A percentile compares a stretch with the other conserved stretches of the same genome.
Conservation (phyloP, 2,888 invertebrate genomes). For the Cynaeus angustus region DNA sequence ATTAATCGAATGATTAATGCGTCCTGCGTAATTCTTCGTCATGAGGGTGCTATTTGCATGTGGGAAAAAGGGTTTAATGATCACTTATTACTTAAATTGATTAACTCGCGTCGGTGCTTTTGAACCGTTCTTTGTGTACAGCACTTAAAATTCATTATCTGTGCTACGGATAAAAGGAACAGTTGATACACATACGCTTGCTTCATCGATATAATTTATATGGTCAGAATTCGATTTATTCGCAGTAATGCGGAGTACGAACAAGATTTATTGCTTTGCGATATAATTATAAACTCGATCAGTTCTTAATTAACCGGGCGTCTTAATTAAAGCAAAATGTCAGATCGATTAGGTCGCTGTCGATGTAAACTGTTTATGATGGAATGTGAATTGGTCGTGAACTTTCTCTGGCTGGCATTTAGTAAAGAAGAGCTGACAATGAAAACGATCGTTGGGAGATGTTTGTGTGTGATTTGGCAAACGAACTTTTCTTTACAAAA, state of each 20-base stretch:
- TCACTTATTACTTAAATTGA: conserved; percentile 22
- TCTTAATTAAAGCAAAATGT: conserved; percentile 44
- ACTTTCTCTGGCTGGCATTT: conserved; percentile 23
- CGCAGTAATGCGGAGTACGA: conserved; percentile 19
- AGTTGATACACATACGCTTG: conserved; percentile 9
- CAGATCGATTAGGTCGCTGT: conserved; percentile 28
- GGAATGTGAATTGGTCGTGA: conserved; percentile 28
- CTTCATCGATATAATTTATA: conserved; percentile 24
- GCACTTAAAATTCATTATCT: conserved; percentile 37
- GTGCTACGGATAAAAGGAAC: conserved; percentile 15
- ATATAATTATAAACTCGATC: conserved; percentile 39
- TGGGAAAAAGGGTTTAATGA: conserved; percentile 10
- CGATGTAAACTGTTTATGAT: conserved; percentile 10
- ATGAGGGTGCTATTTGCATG: conserved; percentile 15
- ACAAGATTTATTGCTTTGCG: conserved; percentile 22
- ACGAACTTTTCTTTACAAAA: no score
- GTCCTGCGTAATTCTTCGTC: neutral
- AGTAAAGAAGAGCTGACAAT: neutral
- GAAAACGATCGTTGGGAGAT: neutral
- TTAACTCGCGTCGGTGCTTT: conserved; percentile 22
- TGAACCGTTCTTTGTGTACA: conserved; percentile 12
- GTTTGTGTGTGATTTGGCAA: no score
- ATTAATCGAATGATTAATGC: neutral
- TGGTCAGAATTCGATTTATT: conserved; percentile 26
- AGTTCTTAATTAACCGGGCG: conserved; percentile 33